Evolutionary conservation across 1,140 invertebrate species (phyloP).

Genomic region (Drosophila repleta): DNA sequence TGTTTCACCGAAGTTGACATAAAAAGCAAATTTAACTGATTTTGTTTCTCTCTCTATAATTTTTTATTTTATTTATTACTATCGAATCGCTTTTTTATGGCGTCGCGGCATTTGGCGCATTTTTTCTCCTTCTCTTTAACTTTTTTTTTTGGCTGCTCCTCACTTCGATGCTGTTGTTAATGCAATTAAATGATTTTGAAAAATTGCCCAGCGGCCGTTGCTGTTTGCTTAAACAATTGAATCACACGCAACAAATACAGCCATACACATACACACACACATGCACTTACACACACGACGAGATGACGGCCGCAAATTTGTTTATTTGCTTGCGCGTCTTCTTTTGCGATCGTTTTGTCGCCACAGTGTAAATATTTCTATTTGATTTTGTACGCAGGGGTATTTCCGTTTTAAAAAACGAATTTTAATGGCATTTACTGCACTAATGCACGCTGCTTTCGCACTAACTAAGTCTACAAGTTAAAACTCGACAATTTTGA

Average conservation of each 20-base stretch:
- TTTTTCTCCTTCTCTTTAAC: background rate
- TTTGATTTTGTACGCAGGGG: slow-evolving; percentile 6
- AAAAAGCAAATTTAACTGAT: slow-evolving; percentile 23
- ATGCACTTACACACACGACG: slow-evolving; percentile 23
- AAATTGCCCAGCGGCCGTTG: slow-evolving; percentile 29
- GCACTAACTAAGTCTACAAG: slow-evolving; percentile 36
- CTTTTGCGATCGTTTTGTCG: slow-evolving; percentile 34
- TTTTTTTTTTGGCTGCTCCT: slow-evolving; percentile 6
- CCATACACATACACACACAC: background rate
- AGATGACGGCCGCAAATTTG: slow-evolving; percentile 48
- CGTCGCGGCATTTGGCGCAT: slow-evolving; percentile 21
- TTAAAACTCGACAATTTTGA: slow-evolving; percentile 36
- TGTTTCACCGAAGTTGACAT: slow-evolving; percentile 16
- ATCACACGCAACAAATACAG: slow-evolving; percentile 40
- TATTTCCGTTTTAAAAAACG: background rate
- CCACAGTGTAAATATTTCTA: slow-evolving; percentile 23
- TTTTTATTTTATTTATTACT: slow-evolving; percentile 12
- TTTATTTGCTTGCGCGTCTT: slow-evolving; percentile 47
- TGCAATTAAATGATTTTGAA: slow-evolving; percentile 40
- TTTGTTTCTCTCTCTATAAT: slow-evolving; percentile 6
- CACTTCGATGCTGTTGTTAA: slow-evolving; percentile 15
- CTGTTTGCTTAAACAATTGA: slow-evolving; percentile 62
- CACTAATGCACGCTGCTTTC: slow-evolving; percentile 19
- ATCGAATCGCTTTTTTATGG: background rate
- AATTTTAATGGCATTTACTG: slow-evolving; percentile 35